Evolutionary conservation across 2,113 vertebrate species (phyloP).

Genomic region (Pangasianodon gigas): DNA sequence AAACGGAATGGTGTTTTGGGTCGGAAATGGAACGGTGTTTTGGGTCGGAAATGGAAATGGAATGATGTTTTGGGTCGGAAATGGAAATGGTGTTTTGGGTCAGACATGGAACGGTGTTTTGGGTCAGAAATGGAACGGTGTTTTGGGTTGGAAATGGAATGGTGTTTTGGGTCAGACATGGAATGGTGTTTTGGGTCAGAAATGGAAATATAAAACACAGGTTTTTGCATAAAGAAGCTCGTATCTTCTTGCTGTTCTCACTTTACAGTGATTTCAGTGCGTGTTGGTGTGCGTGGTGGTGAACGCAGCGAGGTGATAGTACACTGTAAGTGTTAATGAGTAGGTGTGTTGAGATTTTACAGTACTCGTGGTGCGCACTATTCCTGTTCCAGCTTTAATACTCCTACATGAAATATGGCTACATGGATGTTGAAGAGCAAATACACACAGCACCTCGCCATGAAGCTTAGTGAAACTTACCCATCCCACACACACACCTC

Average conservation of each 20-base stretch:
- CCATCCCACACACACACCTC: conserved; percentile 11
- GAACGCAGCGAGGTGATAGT: conserved; percentile 64
- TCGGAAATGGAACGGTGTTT: background rate
- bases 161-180: background rate
- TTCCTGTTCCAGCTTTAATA: conserved; percentile 64
- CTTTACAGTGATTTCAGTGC: background rate
- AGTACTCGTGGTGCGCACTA: conserved; percentile 62
- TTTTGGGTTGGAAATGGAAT: background rate
- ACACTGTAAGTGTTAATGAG: conserved; percentile 63
- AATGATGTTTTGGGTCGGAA: background rate
- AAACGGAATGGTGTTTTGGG: background rate
- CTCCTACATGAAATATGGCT: conserved; percentile 65
- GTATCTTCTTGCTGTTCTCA: background rate
- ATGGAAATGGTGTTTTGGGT: background rate
- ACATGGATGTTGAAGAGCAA: conserved; percentile 50
- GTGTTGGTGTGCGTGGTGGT: conserved; percentile 45
- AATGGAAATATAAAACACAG: background rate
- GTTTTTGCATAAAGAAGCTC: background rate
- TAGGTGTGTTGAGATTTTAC: conserved; percentile 67
- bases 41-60: background rate
- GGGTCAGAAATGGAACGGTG: background rate
- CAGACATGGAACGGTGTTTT: background rate
- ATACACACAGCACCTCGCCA: conserved; percentile 17
- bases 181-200: background rate
- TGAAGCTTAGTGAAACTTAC: background rate